Evolutionary conservation across 2,888 invertebrate genomes (phyloP), one percentile per base, ranked within the genome.

Genomic region (Leptinotarsa juncta): DNA sequence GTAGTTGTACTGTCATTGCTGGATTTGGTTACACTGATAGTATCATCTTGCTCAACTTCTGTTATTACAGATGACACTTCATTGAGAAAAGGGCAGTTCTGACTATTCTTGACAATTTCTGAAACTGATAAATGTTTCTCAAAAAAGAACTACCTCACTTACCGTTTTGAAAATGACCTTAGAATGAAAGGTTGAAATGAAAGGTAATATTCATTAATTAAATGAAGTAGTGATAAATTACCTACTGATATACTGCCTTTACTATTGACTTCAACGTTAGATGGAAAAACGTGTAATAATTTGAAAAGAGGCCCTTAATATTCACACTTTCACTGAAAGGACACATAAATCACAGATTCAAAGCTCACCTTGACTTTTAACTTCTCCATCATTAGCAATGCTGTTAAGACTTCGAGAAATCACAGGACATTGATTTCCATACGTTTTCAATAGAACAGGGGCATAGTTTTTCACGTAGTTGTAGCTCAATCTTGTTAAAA

Each of bases 391-490:
- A 60, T 70, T 79, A 3, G 77, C 81, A 50, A 82, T 67, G 60
- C 83, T 82, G 71, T 84, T 85, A 70, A 88, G 81, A 53, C 89
- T 89, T 75, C 93, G 90, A 18, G 93, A 91, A 86, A 94, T 89
- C 26, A 95, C 93, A 7, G 96, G 96, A 84, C 96, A 97, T 83
- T 93, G 93, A 82, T 92, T 92, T 50, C 94, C 94, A 87, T 95
- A 96, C 82, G 92, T 93, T 88, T 95, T 95, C 83, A 95, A 88
- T 81, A 97, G 89, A 71, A 90, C 90, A 60, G 93, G 90, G 66
- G 94, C 94, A 89, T 97, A 95, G 88, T 95, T 96, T 80, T 94
- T 93, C 78, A 96, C 91, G 89, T 94, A 96, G 84, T 92, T 92
- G 80, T 93, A 90, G 84, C 94, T 94, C 78, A 96, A 89, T 80